Percentiles rank a stretch among this genome's conserved stretches.
These are phyloP conservation scores for Drosophila suzukii DNA, from an alignment of 1,140 invertebrate species.

Conservation along the genomic window DNA sequence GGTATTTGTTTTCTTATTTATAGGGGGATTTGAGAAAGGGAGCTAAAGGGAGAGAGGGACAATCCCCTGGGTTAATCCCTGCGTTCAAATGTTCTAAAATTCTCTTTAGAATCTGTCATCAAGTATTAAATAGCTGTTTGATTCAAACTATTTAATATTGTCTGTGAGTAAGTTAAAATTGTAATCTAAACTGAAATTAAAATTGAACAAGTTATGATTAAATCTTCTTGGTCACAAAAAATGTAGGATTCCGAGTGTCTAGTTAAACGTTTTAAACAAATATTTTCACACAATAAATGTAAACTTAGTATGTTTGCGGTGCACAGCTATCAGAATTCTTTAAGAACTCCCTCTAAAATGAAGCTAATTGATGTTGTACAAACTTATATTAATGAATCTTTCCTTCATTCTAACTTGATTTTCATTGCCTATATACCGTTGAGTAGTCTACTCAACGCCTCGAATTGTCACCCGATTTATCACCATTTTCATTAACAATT, in stretches of 20 bases:
- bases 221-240: neutral
- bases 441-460: conserved; percentile 19
- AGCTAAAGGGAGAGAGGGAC: neutral
- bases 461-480: conserved; percentile 32
- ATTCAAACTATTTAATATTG: neutral
- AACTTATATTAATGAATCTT: too few relatives aligned
- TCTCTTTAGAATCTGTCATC: conserved; percentile 18
- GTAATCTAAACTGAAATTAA: too few relatives aligned
- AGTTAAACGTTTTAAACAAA: too few relatives aligned
- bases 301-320: too few relatives aligned
- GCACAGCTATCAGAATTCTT: too few relatives aligned
- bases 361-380: too few relatives aligned
- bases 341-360: too few relatives aligned
- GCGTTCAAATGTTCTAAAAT: neutral
- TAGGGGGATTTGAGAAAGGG: conserved; percentile 5
- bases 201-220: neutral
- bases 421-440: neutral
- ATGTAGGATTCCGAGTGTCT: too few relatives aligned
- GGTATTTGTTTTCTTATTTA: conserved; percentile 19
- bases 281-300: too few relatives aligned
- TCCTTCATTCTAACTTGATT: too few relatives aligned
- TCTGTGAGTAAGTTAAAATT: too few relatives aligned
- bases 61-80: conserved; percentile 10
- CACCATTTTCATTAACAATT: conserved; percentile 19
- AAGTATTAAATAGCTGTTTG: conserved; percentile 8